A percentile compares a stretch with the other conserved stretches of the same genome.
These are phyloP conservation scores for Ochropleura leucogaster DNA, from an alignment of 2,888 invertebrate genomes.

Conservation along the genomic window DNA sequence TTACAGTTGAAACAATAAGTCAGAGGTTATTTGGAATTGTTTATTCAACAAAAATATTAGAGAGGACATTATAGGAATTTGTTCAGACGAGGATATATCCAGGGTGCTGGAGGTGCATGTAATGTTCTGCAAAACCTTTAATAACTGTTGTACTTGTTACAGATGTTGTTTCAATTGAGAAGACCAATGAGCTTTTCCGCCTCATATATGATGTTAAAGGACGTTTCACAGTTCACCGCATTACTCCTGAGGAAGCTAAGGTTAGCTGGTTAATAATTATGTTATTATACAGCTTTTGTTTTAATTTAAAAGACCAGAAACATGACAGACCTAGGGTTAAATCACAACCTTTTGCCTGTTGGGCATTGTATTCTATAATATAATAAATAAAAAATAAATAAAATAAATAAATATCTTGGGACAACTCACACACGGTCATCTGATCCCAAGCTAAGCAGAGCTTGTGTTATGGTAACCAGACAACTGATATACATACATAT, in stretches of 20 bases:
- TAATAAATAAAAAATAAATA: too few species aligned
- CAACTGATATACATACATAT: too few species aligned
- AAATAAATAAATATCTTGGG: too few species aligned
- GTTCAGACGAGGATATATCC: background rate
- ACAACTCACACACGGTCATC: too few species aligned
- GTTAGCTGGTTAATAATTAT: constrained; percentile 84
- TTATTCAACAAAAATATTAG: background rate
- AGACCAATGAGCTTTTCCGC: constrained; percentile 99
- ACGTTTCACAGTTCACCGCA: constrained; percentile 98
- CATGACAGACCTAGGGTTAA: background rate
- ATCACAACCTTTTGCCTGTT: background rate
- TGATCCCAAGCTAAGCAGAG: too few species aligned
- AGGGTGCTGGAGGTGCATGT: background rate
- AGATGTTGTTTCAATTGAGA: constrained; percentile 99
- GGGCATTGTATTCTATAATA: too few species aligned
- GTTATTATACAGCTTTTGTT: background rate
- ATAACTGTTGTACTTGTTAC: constrained; percentile 75
- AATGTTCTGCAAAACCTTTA: background rate
- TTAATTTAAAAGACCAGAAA: background rate
- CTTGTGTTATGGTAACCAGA: too few species aligned
- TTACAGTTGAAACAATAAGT: background rate
- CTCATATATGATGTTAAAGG: constrained; percentile 99
- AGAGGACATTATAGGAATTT: background rate
- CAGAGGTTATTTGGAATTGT: constrained; percentile 11
- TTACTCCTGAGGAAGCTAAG: constrained; percentile 99